Evolutionary conservation across 2,888 invertebrate species (phyloP).

Genomic region (Tinea semifulvella): DNA sequence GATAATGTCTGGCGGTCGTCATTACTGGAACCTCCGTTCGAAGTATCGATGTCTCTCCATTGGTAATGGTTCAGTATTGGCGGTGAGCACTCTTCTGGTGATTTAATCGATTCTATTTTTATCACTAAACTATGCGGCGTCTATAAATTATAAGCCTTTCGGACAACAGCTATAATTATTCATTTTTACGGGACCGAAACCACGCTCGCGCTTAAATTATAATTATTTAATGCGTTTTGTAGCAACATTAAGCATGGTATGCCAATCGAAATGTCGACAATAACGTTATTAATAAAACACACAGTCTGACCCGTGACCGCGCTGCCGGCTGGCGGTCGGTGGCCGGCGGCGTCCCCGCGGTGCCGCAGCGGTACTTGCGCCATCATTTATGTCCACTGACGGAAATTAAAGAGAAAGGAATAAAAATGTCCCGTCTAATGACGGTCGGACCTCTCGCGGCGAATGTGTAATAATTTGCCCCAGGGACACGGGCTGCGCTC

Average conservation of each 20-base stretch:
- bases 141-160: constrained; percentile 15
- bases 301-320: constrained; percentile 28
- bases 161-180: constrained; percentile 24
- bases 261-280: constrained; percentile 25
- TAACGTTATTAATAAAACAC: constrained; percentile 38
- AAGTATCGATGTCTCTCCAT: no score
- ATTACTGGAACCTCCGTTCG: constrained; percentile 1
- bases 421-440: constrained; percentile 62
- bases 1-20: constrained; percentile 2
- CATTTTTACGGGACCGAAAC: constrained; percentile 27
- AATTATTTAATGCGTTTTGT: constrained; percentile 27
- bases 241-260: constrained; percentile 26
- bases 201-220: constrained; percentile 23
- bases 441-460: constrained; percentile 55
- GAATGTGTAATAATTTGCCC: constrained; percentile 61
- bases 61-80: no score
- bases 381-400: constrained; percentile 58
- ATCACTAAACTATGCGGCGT: constrained; percentile 1
- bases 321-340: no score
- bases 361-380: constrained; percentile 38
- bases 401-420: constrained; percentile 63
- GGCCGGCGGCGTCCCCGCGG: constrained; percentile 15
- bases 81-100: no score
- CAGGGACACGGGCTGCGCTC: constrained; percentile 36
- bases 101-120: constrained; percentile 1